These are phyloP conservation scores for Stegodyphus mimosarum DNA, from an alignment of 1,140 invertebrate genomes.

Conservation along the genomic window DNA sequence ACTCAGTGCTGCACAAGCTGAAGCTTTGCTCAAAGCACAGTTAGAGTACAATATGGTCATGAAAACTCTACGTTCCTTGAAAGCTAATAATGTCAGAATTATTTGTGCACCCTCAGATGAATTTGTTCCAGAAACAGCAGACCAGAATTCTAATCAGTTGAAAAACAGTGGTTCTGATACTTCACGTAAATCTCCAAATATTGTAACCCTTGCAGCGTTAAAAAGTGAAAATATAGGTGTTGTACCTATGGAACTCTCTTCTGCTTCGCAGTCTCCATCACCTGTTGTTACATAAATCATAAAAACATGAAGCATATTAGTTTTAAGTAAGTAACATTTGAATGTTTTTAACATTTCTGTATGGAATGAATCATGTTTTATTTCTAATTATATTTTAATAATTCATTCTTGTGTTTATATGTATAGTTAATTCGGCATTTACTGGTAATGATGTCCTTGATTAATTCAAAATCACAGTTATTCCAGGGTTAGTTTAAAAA, in stretches of 20 bases:
- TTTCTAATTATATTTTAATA: too few relatives aligned
- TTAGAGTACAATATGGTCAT: constrained; percentile 30
- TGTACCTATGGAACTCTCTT: background rate
- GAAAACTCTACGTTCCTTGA: constrained; percentile 15
- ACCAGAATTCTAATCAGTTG: background rate
- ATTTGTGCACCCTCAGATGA: background rate
- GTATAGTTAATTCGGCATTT: too few relatives aligned
- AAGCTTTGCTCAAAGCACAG: constrained; percentile 21
- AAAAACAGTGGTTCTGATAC: background rate
- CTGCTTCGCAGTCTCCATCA: background rate
- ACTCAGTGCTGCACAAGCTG: constrained; percentile 22
- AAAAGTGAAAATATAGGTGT: background rate
- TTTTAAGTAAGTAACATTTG: too few relatives aligned
- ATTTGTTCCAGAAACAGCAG: background rate
- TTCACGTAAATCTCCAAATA: background rate
- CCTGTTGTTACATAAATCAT: too few relatives aligned
- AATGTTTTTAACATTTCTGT: too few relatives aligned
- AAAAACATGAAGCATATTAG: too few relatives aligned
- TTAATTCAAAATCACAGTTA: too few relatives aligned
- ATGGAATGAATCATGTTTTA: too few relatives aligned
- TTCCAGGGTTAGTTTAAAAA: too few relatives aligned
- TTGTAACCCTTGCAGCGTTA: background rate
- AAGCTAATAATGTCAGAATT: constrained; percentile 19
- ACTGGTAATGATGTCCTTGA: too few relatives aligned
- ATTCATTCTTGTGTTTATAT: too few relatives aligned